These are phyloP conservation scores for Sardinella longiceps DNA, from an alignment of 2,797 vertebrate genomes.

Conservation along the genomic window DNA sequence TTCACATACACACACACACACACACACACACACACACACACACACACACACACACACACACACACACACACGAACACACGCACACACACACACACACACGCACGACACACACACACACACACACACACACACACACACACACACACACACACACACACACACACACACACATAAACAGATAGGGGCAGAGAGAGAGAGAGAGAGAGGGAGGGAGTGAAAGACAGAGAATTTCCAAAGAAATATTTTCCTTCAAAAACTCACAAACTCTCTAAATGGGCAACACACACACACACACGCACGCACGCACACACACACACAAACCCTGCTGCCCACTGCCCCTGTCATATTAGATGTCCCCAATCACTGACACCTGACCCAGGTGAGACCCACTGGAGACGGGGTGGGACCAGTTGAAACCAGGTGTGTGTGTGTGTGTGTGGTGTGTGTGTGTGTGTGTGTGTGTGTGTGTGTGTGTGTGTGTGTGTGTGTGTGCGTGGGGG, in stretches of 20 bases:
- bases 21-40: background rate
- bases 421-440: too few species aligned
- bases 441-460: background rate
- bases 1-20: background rate
- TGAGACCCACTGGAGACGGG: too few species aligned
- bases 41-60: background rate
- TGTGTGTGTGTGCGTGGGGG: constrained; percentile 21
- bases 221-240: too few species aligned
- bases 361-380: constrained; percentile 44
- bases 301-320: constrained; percentile 2
- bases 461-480: background rate
- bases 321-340: background rate
- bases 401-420: background rate
- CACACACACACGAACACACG: background rate
- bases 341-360: constrained; percentile 37
- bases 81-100: background rate
- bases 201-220: too few species aligned
- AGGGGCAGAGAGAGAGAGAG: too few species aligned
- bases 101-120: background rate
- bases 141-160: background rate
- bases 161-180: background rate
- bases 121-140: background rate
- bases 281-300: background rate
- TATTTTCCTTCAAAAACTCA: too few species aligned
- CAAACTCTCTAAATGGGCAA: background rate